Percentiles rank a stretch among this genome's conserved stretches.
phyloP scores from a whole-genome alignment of 2,113 vertebrate genomes.

The Sylvia atricapilla region DNA sequence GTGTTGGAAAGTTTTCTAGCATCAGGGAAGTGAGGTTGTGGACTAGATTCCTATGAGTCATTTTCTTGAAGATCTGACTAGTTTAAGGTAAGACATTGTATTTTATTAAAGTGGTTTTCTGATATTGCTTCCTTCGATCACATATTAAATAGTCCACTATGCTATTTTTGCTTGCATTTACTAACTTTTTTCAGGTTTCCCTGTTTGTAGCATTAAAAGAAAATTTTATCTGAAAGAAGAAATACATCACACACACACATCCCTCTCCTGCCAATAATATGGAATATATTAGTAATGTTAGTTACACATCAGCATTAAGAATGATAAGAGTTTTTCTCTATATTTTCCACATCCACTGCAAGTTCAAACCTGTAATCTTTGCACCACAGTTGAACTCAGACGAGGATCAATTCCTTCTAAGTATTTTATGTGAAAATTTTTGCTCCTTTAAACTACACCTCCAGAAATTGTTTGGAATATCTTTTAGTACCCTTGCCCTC shows the following conservation, averaged over 20 bases:
- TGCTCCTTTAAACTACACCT: background rate
- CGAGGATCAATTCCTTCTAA: background rate
- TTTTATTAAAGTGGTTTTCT: background rate
- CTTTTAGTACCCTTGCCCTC: background rate
- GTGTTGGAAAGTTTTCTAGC: background rate
- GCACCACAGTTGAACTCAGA: background rate
- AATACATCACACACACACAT: background rate
- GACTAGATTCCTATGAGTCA: background rate
- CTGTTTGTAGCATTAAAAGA: background rate
- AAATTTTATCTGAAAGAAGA: background rate
- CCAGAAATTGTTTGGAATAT: background rate
- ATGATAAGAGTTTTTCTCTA: background rate
- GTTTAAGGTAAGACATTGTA: background rate
- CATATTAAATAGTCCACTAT: background rate
- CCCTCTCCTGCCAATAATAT: rapidly evolving
- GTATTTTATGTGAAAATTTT: background rate
- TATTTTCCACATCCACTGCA: background rate
- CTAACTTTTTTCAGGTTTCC: background rate
- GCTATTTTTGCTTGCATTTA: background rate
- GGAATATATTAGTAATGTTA: background rate
- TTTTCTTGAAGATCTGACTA: background rate
- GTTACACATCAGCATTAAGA: background rate
- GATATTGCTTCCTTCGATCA: background rate
- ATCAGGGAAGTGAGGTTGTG: background rate
- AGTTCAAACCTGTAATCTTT: background rate